Conservation (phyloP, 2,113 vertebrate species). For the Hemiscyllium ocellatum region DNA sequence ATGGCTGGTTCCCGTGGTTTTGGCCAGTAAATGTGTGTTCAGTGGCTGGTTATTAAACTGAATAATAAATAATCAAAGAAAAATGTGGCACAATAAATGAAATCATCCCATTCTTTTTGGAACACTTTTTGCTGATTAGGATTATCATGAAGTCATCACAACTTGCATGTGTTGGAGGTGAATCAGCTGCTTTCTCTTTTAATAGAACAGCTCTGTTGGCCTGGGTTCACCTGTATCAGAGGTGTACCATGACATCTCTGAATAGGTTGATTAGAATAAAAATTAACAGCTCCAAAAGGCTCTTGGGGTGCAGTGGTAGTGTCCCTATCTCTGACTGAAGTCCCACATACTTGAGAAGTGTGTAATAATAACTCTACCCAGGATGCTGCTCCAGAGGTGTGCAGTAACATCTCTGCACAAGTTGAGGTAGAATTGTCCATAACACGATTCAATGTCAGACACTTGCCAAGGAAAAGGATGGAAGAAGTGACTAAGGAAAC, state of each 20-base stretch:
- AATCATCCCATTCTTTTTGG: background rate
- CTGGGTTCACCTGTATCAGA: too few relatives aligned
- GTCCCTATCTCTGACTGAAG: too few relatives aligned
- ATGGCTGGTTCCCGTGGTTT: background rate
- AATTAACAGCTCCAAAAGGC: too few relatives aligned
- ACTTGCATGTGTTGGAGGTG: background rate
- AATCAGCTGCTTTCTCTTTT: background rate
- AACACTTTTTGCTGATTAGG: background rate
- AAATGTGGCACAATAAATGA: background rate
- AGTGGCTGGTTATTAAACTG: background rate
- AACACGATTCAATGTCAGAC: background rate
- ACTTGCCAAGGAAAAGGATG: too few relatives aligned
- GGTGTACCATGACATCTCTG: too few relatives aligned
- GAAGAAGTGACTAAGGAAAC: too few relatives aligned
- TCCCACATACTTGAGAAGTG: too few relatives aligned
- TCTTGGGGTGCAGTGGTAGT: too few relatives aligned
- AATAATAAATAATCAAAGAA: background rate
- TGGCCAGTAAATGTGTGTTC: background rate
- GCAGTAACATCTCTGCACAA: too few relatives aligned
- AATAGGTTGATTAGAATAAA: too few relatives aligned
- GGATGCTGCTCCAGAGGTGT: too few relatives aligned
- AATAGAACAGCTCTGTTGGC: background rate
- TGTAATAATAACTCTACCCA: too few relatives aligned
- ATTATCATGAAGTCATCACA: background rate
- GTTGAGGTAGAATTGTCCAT: background rate